Conservation (phyloP, 2,797 vertebrate species). For the Sebastes taczanowskii region DNA sequence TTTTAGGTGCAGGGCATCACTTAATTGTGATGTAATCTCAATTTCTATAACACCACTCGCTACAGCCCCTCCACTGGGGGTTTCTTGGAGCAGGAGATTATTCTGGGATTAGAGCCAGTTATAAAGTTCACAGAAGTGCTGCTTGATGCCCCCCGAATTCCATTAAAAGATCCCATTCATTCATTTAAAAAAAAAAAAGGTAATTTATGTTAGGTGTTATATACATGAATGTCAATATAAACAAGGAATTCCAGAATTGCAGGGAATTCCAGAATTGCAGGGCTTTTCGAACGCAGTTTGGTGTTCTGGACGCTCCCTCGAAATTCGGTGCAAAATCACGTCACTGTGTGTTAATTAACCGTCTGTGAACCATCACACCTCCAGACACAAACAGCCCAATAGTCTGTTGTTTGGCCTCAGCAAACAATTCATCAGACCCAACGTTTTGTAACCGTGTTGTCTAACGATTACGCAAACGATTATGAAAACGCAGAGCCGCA, state of each 20-base stretch:
- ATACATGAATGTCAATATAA: neutral
- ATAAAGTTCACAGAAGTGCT: neutral
- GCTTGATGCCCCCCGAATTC: neutral
- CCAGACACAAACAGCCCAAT: too few relatives aligned
- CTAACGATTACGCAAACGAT: slow-evolving; percentile 72
- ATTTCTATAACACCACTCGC: neutral
- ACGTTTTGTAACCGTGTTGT: slow-evolving; percentile 61
- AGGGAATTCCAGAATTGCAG: neutral
- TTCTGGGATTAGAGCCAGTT: slow-evolving; percentile 21
- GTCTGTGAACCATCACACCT: neutral
- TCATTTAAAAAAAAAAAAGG: neutral
- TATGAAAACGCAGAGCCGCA: slow-evolving; percentile 47
- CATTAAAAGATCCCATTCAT: rapidly evolving
- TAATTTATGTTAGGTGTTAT: rapidly evolving
- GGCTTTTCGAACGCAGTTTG: neutral
- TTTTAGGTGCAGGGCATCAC: neutral
- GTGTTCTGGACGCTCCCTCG: neutral
- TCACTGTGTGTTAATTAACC: neutral
- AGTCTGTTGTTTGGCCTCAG: neutral
- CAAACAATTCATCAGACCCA: neutral
- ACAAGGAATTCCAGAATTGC: neutral
- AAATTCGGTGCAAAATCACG: neutral
- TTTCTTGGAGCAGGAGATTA: neutral
- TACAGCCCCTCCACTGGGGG: neutral
- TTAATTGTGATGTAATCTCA: neutral